Percentiles rank a stretch among this genome's conserved stretches.
phyloP scores from a whole-genome alignment of 1,140 invertebrate species.

The Goniozus legneri region DNA sequence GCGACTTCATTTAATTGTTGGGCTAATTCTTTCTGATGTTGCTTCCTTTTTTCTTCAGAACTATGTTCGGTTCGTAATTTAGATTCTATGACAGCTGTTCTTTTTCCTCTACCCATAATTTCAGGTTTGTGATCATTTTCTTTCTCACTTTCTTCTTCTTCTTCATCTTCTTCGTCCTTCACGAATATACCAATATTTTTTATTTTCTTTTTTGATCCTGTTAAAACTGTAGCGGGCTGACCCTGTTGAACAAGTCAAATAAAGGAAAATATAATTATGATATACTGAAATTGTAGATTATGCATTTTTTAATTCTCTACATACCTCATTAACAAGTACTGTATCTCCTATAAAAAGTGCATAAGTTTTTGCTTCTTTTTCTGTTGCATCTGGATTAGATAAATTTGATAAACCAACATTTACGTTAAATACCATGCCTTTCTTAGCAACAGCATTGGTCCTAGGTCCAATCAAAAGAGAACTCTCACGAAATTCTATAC shows the following conservation, averaged over 20 bases:
- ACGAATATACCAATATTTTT: slow-evolving; percentile 97
- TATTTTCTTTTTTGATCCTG: slow-evolving; percentile 91
- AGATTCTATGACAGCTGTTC: slow-evolving; percentile 91
- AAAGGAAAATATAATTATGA: too few relatives aligned
- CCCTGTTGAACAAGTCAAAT: slow-evolving; percentile 56
- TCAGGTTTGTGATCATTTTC: slow-evolving; percentile 63
- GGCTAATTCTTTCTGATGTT: slow-evolving; percentile 94
- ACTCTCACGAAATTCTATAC: slow-evolving; percentile 96
- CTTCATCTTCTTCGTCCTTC: slow-evolving; percentile 89
- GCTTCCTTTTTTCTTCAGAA: slow-evolving; percentile 94
- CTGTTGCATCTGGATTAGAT: slow-evolving; percentile 75
- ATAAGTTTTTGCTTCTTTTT: slow-evolving; percentile 86
- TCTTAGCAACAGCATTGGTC: slow-evolving; percentile 74
- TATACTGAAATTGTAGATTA: too few relatives aligned
- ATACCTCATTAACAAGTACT: slow-evolving; percentile 85
- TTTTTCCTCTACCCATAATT: slow-evolving; percentile 74
- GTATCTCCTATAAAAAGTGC: slow-evolving; percentile 97
- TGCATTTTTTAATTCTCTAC: not conserved
- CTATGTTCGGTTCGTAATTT: slow-evolving; percentile 94
- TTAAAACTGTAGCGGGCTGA: slow-evolving; percentile 80
- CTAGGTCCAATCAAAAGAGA: slow-evolving; percentile 90
- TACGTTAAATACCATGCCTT: slow-evolving; percentile 97
- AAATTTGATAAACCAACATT: slow-evolving; percentile 92
- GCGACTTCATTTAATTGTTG: slow-evolving; percentile 89
- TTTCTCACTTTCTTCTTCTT: slow-evolving; percentile 72